Evolutionary conservation across 2,888 invertebrate species (phyloP).

Genomic region (Conchocele bisecta): DNA sequence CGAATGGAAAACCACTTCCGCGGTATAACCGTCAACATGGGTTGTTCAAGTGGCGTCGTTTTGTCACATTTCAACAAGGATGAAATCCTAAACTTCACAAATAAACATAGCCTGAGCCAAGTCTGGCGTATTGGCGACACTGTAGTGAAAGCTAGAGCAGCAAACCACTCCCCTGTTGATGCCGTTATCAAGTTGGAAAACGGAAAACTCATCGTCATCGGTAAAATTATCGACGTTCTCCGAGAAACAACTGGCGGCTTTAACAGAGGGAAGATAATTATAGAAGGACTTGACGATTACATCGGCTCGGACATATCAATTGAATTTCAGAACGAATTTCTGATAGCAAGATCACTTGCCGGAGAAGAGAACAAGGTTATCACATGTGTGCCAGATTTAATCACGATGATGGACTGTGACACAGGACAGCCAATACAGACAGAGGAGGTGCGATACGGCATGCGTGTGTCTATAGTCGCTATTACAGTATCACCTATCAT

Average conservation of each 20-base stretch:
- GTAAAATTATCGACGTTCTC: constrained; percentile 74
- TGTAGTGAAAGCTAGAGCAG: constrained; percentile 66
- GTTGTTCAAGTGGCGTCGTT: constrained; percentile 68
- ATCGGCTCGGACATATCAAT: constrained; percentile 53
- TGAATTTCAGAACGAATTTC: constrained; percentile 80
- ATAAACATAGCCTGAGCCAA: constrained; percentile 69
- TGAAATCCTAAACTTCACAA: constrained; percentile 58
- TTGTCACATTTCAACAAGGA: constrained; percentile 57
- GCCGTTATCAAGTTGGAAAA: constrained; percentile 65
- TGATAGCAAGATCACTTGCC: constrained; percentile 71
- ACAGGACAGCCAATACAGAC: constrained; percentile 76
- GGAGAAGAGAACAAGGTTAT: too few species aligned
- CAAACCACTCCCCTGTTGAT: constrained; percentile 66
- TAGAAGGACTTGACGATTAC: constrained; percentile 64
- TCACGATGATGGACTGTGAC: constrained; percentile 74
- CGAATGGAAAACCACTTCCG: constrained; percentile 74
- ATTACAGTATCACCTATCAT: constrained; percentile 68
- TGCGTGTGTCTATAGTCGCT: constrained; percentile 73
- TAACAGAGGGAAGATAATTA: constrained; percentile 65
- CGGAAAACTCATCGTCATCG: constrained; percentile 66
- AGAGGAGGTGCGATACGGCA: constrained; percentile 76
- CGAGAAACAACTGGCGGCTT: constrained; percentile 75
- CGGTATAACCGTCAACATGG: constrained; percentile 71
- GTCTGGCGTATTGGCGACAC: constrained; percentile 77
- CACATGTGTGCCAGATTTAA: constrained; percentile 78